Evolutionary conservation across 2,888 invertebrate genomes (phyloP), one percentile per base, ranked within the genome.

Genomic region (Anthoptus insignis): DNA sequence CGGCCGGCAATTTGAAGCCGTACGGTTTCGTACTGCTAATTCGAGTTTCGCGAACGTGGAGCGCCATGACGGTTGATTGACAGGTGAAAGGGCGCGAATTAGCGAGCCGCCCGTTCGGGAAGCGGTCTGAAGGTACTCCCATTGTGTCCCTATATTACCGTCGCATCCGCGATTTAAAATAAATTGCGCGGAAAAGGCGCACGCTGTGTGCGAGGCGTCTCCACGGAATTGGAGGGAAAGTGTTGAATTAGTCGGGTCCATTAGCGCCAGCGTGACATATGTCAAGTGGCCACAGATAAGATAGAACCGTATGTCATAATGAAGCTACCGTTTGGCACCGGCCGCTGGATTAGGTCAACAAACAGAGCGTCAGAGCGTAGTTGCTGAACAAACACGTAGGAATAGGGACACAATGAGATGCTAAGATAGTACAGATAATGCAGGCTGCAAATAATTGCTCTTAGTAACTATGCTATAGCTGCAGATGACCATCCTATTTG

Each of bases 231-330:
- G 86, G 85, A 85, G 77, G 74, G 77, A 86, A 87, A 88, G 85
- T 89, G 88, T 91, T 89, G 84, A 86, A 84, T 87, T 85, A 84
- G 82, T 78, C 76, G 71, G 81, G 77, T 89, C 89, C 91, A 91
- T 92, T 93, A 92, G 82, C 86, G 81, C 76, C 81, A 82, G 69
- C 76, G 82, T 80, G 86, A 85, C 93, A 93, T 92, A 91, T 91
- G 92, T 84, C 80, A 84, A 92, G 92, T 92, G 89, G 86, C 73
- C 83, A 84, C 73, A 86, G 93, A 93, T 93, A 92, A 93, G 93
- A 92, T 92, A 92, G 86, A 89, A 81, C 90, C 90, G 87, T 91
- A 91, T 93, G 93, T 92, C 90, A 88, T 88, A 86, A 84, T 81
- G 82, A 80, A 81, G 89, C 92, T 91, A 92, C 93, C 89, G 93